These are phyloP conservation scores for Drosophila ochracea DNA, from an alignment of 2,888 invertebrate genomes.

Conservation along the genomic window DNA sequence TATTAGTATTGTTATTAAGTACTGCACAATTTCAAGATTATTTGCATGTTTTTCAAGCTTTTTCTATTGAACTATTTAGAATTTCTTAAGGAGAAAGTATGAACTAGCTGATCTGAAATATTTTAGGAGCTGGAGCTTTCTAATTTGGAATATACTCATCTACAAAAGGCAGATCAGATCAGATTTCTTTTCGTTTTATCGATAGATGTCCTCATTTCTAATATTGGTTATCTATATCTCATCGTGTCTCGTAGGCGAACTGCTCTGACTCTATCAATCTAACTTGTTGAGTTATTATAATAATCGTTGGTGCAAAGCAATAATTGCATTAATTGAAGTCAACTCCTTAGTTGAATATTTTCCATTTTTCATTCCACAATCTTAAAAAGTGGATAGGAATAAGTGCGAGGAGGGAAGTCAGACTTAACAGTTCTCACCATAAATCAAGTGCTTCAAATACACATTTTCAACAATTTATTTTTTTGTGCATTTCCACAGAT, in stretches of 20 bases:
- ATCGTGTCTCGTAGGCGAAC: too few relatives aligned
- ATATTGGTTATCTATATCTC: not conserved
- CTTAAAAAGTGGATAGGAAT: not conserved
- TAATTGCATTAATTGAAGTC: too few relatives aligned
- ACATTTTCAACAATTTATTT: conserved; percentile 6
- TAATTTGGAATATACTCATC: not conserved
- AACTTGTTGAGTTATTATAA: not conserved
- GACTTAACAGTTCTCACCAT: not conserved
- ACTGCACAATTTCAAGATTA: not conserved
- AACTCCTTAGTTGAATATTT: not conserved
- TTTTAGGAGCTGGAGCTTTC: not conserved
- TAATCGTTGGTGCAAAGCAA: too few relatives aligned
- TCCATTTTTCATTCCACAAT: not conserved
- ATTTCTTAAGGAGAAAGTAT: not conserved
- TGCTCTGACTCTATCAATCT: not conserved
- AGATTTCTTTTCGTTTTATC: not conserved
- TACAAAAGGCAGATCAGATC: not conserved
- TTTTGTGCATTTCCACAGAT: conserved; percentile 15
- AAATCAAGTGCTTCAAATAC: not conserved
- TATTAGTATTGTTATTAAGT: not conserved
- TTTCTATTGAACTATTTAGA: too few relatives aligned
- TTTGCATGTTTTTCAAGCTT: not conserved
- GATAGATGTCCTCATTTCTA: not conserved
- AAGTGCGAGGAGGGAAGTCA: not conserved
- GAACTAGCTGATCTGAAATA: not conserved